phyloP scores from a whole-genome alignment of 2,797 vertebrate genomes.

The Rachycentron canadum region DNA sequence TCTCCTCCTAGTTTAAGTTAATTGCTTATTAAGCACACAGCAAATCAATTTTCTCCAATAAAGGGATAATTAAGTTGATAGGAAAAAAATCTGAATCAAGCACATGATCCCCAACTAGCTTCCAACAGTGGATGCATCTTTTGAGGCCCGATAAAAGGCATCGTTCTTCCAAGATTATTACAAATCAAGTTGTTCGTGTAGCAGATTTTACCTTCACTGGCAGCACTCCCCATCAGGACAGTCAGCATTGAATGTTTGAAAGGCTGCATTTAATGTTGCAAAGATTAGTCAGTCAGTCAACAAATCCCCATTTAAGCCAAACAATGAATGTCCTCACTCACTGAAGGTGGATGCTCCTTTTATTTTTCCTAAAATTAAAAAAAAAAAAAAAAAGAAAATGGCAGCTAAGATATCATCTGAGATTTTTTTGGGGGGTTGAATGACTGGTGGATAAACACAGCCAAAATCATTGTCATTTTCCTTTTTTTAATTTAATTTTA shows the following conservation, averaged over 20 bases:
- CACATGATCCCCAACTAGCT: conserved; percentile 20
- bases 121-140: not conserved
- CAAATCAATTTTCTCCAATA: conserved; percentile 6
- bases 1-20: not conserved
- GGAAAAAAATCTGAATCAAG: conserved; percentile 16
- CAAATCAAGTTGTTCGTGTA: conserved; percentile 31
- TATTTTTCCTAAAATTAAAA: conserved; percentile 5
- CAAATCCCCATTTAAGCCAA: conserved; percentile 12
- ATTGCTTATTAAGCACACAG: not conserved
- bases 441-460: not conserved
- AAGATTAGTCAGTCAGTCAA: conserved; percentile 37
- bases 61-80: conserved; percentile 21
- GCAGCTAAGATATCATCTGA: conserved; percentile 20
- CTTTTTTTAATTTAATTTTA: conserved; percentile 17
- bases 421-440: conserved; percentile 4
- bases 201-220: conserved; percentile 22
- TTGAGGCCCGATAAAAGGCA: conserved; percentile 22
- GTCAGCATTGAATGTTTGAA: conserved; percentile 40
- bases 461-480: not conserved
- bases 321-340: not conserved
- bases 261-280: not conserved
- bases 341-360: not conserved
- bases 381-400: not conserved
- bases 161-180: conserved; percentile 20
- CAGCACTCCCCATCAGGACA: conserved; percentile 23